Evolutionary conservation across 2,888 invertebrate species (phyloP).

Genomic region (Cheilosia impressa): DNA sequence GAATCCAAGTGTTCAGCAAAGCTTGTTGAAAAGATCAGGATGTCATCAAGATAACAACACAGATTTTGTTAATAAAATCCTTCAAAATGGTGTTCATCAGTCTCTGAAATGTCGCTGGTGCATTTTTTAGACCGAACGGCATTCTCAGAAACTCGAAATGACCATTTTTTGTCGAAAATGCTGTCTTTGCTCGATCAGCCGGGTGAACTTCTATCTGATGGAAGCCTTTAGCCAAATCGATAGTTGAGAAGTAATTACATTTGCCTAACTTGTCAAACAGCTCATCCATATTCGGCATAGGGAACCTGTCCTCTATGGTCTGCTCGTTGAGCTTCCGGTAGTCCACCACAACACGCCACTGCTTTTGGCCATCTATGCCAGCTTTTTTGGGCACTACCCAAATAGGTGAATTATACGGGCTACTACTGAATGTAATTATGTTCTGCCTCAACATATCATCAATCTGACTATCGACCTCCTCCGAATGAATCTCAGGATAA

Average conservation of each 20-base stretch:
- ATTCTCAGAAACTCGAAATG: conserved; percentile 48
- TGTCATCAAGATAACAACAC: conserved; percentile 30
- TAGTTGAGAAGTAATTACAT: conserved; percentile 18
- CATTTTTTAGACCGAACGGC: conserved; percentile 10
- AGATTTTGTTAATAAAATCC: conserved; percentile 27
- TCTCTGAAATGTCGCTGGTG: conserved; percentile 27
- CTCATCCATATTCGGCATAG: conserved; percentile 77
- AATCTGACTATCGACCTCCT: conserved; percentile 27
- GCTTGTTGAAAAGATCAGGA: conserved; percentile 22
- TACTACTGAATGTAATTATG: neutral
- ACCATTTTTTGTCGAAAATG: conserved; percentile 64
- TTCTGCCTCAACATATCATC: conserved; percentile 10
- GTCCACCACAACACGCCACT: conserved; percentile 15
- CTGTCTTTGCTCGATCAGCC: neutral
- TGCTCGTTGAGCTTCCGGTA: neutral
- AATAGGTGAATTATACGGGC: neutral
- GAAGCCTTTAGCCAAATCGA: neutral
- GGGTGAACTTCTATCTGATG: neutral
- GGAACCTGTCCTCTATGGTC: conserved; percentile 74
- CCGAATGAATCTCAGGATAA: conserved; percentile 14
- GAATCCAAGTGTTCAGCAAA: conserved; percentile 18
- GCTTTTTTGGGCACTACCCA: conserved; percentile 11
- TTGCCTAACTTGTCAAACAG: conserved; percentile 75
- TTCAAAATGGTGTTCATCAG: conserved; percentile 4
- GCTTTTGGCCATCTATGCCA: conserved; percentile 3